Conservation (phyloP, 2,797 vertebrate species). For the Phyllotis vaccarum region DNA sequence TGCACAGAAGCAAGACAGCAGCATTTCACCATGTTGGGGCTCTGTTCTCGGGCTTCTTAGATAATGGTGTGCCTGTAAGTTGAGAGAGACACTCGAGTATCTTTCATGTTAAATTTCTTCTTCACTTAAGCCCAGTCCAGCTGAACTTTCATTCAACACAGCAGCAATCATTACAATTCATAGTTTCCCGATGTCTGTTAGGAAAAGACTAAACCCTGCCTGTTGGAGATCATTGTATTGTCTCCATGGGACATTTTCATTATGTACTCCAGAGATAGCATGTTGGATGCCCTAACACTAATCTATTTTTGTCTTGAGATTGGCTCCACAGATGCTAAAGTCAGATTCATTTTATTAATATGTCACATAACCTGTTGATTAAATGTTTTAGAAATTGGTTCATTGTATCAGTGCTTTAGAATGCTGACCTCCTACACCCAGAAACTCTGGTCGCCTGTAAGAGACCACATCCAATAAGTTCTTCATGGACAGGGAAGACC, state of each 20-base stretch:
- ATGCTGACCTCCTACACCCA: not conserved
- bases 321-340: conserved; percentile 19
- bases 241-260: not conserved
- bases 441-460: not conserved
- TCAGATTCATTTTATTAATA: conserved; percentile 47
- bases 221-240: not conserved
- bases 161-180: not conserved
- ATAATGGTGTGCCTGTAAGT: not conserved
- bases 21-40: not conserved
- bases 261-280: not conserved
- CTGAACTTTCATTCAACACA: not conserved
- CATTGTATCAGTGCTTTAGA: not conserved
- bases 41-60: not conserved
- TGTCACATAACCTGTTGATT: conserved; percentile 52
- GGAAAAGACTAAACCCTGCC: not conserved
- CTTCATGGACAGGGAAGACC: not conserved
- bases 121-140: not conserved
- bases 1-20: not conserved
- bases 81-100: not conserved
- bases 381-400: not conserved
- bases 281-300: not conserved
- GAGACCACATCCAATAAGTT: not conserved
- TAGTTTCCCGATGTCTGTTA: not conserved
- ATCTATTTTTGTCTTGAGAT: conserved; percentile 1
- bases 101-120: not conserved